phyloP scores from a whole-genome alignment of 2,797 vertebrate genomes.

The Enteromius afrohamiltoni region DNA sequence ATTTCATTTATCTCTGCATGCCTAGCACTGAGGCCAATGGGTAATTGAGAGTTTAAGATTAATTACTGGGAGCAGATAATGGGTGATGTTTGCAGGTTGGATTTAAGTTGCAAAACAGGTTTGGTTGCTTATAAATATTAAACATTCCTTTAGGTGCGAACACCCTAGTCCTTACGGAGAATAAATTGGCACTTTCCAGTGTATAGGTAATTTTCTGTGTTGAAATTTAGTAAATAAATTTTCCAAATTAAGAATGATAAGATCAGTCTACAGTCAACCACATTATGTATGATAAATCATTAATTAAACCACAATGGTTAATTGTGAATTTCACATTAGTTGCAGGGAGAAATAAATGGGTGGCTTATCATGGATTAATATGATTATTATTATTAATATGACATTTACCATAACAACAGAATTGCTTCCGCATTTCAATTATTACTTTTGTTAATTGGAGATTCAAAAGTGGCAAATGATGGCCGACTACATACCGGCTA shows the following conservation, averaged over 20 bases:
- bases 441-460: constrained; percentile 49
- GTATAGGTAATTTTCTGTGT: background rate
- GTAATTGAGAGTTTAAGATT: constrained; percentile 13
- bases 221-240: background rate
- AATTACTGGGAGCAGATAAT: constrained; percentile 23
- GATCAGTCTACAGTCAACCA: constrained; percentile 1
- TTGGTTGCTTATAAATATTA: background rate
- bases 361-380: constrained; percentile 33
- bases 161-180: background rate
- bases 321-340: constrained; percentile 24
- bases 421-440: constrained; percentile 44
- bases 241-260: background rate
- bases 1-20: background rate
- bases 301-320: constrained; percentile 29
- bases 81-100: background rate
- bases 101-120: background rate
- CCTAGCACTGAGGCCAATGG: background rate
- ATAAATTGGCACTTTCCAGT: background rate
- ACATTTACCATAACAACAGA: constrained; percentile 36
- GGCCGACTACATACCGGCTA: background rate
- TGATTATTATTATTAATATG: constrained; percentile 49
- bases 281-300: constrained; percentile 1
- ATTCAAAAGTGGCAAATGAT: constrained; percentile 33
- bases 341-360: constrained; percentile 15
- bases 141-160: background rate